phyloP scores from a whole-genome alignment of 2,888 invertebrate genomes.

The Selenia dentaria region DNA sequence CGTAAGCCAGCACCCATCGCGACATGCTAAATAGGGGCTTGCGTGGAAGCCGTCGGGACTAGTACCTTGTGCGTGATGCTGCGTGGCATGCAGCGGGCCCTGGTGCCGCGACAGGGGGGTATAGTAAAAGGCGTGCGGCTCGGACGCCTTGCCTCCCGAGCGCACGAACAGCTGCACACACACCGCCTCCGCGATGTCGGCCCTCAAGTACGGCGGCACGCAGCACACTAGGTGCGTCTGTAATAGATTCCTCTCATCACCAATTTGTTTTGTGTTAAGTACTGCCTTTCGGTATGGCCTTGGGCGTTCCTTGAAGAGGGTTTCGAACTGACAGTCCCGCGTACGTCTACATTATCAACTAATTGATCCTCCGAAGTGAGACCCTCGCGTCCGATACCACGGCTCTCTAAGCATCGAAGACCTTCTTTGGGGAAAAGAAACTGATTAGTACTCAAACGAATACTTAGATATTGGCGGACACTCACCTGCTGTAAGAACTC shows the following conservation, averaged over 20 bases:
- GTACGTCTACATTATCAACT: background rate
- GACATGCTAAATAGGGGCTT: no score
- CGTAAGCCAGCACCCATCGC: background rate
- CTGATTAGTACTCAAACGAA: background rate
- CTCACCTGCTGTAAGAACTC: constrained; percentile 93
- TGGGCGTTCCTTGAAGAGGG: background rate
- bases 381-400: background rate
- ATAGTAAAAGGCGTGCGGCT: constrained; percentile 93
- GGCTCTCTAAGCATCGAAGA: background rate
- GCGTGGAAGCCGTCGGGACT: background rate
- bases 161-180: constrained; percentile 91
- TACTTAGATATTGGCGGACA: background rate
- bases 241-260: constrained; percentile 24
- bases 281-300: background rate
- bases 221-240: constrained; percentile 95
- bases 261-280: background rate
- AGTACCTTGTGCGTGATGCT: constrained; percentile 60
- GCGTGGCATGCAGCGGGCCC: constrained; percentile 59
- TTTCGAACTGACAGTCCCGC: background rate
- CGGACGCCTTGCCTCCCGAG: constrained; percentile 94
- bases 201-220: constrained; percentile 90
- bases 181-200: constrained; percentile 88
- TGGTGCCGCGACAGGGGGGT: constrained; percentile 81
- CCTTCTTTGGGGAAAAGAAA: background rate
- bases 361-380: no score